A percentile compares a stretch with the other conserved stretches of the same genome.
phyloP scores from a whole-genome alignment of 1,140 invertebrate genomes.

The Zaprionus capensis region DNA sequence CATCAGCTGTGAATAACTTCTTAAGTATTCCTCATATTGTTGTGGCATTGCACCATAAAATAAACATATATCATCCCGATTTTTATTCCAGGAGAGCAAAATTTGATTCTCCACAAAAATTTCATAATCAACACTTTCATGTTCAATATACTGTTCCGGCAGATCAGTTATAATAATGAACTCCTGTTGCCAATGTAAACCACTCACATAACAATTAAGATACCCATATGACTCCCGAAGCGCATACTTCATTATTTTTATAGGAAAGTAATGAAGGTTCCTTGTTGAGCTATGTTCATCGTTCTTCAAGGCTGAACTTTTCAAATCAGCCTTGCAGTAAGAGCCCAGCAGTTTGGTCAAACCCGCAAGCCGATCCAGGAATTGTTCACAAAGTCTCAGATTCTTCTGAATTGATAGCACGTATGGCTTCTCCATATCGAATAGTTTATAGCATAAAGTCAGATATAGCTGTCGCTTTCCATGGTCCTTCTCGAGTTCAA shows the following conservation, averaged over 20 bases:
- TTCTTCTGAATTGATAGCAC: not conserved
- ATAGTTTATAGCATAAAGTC: slow-evolving; percentile 33
- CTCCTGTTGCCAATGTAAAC: not conserved
- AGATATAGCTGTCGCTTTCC: not conserved
- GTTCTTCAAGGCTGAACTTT: not conserved
- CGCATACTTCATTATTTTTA: not conserved
- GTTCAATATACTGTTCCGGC: not conserved
- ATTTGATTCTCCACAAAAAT: not conserved
- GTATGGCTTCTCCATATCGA: not conserved
- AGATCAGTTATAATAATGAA: not conserved
- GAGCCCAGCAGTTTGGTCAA: not conserved
- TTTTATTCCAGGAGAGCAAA: not conserved
- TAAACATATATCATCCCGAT: not conserved
- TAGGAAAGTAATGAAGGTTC: not conserved
- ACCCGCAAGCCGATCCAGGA: slow-evolving; percentile 1
- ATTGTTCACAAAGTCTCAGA: not conserved
- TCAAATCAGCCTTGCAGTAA: not conserved
- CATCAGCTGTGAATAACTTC: not conserved
- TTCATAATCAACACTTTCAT: not conserved
- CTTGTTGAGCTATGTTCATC: not conserved
- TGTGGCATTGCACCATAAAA: not conserved
- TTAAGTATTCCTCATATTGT: not conserved
- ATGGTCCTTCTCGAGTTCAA: slow-evolving; percentile 14
- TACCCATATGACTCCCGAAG: not conserved
- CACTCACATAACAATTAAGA: not conserved